A percentile compares a stretch with the other conserved stretches of the same genome.
phyloP scores from a whole-genome alignment of 2,888 invertebrate genomes.

The Chloroclysta siterata region DNA sequence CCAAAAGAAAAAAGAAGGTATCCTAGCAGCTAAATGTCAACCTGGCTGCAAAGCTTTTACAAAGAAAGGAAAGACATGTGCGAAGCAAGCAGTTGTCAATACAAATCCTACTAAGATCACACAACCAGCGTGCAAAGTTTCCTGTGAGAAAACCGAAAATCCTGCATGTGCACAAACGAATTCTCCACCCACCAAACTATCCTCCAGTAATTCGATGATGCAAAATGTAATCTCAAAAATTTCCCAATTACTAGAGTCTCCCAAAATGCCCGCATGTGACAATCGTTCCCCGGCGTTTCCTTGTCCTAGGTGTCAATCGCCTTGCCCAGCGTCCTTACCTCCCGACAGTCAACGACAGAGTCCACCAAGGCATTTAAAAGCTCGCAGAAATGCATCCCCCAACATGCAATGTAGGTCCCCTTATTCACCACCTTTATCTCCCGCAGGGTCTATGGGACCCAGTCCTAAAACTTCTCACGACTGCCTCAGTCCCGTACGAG shows the following conservation, averaged over 20 bases:
- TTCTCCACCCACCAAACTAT: conserved; percentile 14
- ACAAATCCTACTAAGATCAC: conserved; percentile 45
- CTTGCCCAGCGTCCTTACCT: conserved; percentile 4
- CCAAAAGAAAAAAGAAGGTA: conserved; percentile 47
- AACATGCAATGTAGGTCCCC: conserved; percentile 7
- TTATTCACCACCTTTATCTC: conserved; percentile 11
- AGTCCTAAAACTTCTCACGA: conserved; percentile 12
- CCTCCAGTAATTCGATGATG: background rate
- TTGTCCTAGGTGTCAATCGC: background rate
- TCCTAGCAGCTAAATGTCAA: conserved; percentile 50
- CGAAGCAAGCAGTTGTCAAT: conserved; percentile 47
- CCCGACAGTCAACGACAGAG: background rate
- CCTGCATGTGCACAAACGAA: conserved; percentile 41
- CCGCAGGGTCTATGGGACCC: background rate
- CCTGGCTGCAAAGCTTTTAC: conserved; percentile 47
- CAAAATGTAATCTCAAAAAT: background rate
- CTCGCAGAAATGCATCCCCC: conserved; percentile 15
- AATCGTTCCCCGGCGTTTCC: no score
- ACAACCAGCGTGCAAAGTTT: conserved; percentile 44
- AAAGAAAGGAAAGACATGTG: conserved; percentile 27
- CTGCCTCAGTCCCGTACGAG: conserved; percentile 11
- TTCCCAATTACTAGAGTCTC: background rate
- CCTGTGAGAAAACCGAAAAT: conserved; percentile 42
- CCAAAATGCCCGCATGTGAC: background rate
- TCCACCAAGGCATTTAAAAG: conserved; percentile 4